Base-by-base conservation (phyloP, 2,888 invertebrate genomes). In the Xestia rhomboidea region DNA sequence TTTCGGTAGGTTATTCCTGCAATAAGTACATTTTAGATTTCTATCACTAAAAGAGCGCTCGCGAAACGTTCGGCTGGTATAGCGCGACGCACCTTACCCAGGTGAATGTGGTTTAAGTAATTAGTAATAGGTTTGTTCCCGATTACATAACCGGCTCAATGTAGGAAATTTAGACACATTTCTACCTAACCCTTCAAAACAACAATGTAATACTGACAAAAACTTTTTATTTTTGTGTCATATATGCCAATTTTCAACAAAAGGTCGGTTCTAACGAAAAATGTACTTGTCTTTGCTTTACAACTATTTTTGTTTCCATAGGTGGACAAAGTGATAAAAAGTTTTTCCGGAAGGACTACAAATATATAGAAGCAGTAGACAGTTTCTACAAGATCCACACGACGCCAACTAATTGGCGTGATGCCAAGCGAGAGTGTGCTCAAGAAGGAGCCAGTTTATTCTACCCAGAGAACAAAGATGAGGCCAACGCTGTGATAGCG, bases 371-470 rank as follows among this genome's bases (percentile, higher is more conserved):
- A 30, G 83, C 74, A 1, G 87, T 91, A 11, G 69, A 90, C 10
- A 91, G 92, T 76, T 95, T 95, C 77, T 95, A 95, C 87, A 96
- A 95, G 88, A 89, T 95, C 41, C 94, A 95, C 75, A 93, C 93
- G 0, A 69, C 92, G 27, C 90, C 88, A 13, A 93, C 88, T 73
- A 89, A 83, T 21, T 95, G 95, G 95, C 67, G 85, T 11, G 92
- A 93, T 2, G 95, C 95, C 0, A 93, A 92, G 81, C 87, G 81
- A 6, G 85, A 81, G n/a, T 95, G 95, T 77, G 89, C 86, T 0
- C 44, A 87, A 54, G 95, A 95, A 88, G 95, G 95, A 0, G 93
- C 94, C 4, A 85, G 83, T 24, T 81, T 96, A 2, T 95, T 93
- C 81, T 94, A 93, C 63, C 93, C 96, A 2, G 92, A 92, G 18